Percentiles rank a stretch among this genome's conserved stretches.
phyloP scores from a whole-genome alignment of 2,888 invertebrate genomes.

The Caenorhabditis doughertyi region DNA sequence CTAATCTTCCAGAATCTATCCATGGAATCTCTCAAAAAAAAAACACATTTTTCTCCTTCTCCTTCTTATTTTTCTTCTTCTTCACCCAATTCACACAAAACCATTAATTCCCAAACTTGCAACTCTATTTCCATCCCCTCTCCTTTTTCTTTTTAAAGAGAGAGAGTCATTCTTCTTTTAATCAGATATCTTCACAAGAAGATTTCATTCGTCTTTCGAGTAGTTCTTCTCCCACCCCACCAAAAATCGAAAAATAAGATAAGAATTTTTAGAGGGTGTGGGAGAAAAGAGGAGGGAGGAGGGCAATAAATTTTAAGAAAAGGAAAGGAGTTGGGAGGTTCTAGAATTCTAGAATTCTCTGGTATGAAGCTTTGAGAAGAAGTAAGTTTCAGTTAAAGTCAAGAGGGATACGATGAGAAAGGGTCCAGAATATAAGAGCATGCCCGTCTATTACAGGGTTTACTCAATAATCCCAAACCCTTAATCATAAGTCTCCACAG shows the following conservation, averaged over 20 bases:
- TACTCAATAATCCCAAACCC: no score
- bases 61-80: not conserved
- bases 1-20: no score
- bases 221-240: not conserved
- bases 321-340: not conserved
- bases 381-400: no score
- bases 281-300: not conserved
- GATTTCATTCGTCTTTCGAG: conserved; percentile 19
- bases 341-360: not conserved
- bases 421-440: no score
- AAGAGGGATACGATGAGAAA: no score
- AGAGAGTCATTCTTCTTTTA: conserved; percentile 29
- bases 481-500: no score
- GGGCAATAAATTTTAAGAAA: conserved; percentile 2
- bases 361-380: no score
- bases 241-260: conserved; percentile 37
- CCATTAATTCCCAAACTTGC: conserved; percentile 40
- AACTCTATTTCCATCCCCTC: conserved; percentile 12
- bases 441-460: no score
- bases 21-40: not conserved
- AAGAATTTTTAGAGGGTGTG: no score
- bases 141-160: not conserved
- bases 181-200: conserved; percentile 30
- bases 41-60: not conserved
- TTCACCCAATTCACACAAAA: conserved; percentile 14